These are phyloP conservation scores for Margarornis squamiger DNA, from an alignment of 2,797 vertebrate species.

Conservation along the genomic window DNA sequence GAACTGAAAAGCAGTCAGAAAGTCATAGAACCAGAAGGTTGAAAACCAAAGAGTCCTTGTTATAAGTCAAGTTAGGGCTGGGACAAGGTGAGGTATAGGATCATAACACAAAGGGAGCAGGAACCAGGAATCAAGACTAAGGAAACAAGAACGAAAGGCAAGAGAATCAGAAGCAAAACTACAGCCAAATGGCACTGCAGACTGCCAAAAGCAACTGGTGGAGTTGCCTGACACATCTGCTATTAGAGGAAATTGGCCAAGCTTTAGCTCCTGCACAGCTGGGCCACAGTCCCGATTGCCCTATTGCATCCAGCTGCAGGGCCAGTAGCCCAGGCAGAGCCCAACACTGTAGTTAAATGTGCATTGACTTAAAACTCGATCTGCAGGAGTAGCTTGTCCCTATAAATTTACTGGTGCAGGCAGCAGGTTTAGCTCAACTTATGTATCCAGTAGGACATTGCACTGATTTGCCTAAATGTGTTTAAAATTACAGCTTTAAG, in stretches of 20 bases:
- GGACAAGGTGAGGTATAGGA: slow-evolving; percentile 10
- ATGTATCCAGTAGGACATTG: not conserved
- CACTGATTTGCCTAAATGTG: not conserved
- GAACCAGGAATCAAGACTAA: slow-evolving; percentile 47
- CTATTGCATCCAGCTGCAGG: slow-evolving; percentile 50
- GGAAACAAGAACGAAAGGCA: slow-evolving; percentile 56
- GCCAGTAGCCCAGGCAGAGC: slow-evolving; percentile 28
- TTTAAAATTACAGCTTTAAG: slow-evolving; percentile 19
- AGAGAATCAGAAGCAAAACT: slow-evolving; percentile 44
- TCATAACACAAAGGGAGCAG: not conserved
- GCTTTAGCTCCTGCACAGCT: slow-evolving; percentile 48
- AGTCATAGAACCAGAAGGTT: not conserved
- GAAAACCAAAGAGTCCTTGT: not conserved
- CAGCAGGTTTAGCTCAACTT: not conserved
- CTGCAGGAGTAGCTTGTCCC: not conserved
- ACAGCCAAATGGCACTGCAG: slow-evolving; percentile 45
- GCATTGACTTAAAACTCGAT: not conserved
- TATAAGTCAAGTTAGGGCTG: not conserved
- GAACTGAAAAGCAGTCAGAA: not conserved
- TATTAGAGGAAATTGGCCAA: slow-evolving; percentile 51
- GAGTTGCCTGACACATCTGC: slow-evolving; percentile 63
- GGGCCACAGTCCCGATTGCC: slow-evolving; percentile 24
- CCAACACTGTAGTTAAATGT: not conserved
- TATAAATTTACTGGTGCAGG: not conserved
- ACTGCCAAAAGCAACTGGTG: slow-evolving; percentile 60